phyloP scores from a whole-genome alignment of 2,113 vertebrate genomes.

The Pluvianellus socialis region DNA sequence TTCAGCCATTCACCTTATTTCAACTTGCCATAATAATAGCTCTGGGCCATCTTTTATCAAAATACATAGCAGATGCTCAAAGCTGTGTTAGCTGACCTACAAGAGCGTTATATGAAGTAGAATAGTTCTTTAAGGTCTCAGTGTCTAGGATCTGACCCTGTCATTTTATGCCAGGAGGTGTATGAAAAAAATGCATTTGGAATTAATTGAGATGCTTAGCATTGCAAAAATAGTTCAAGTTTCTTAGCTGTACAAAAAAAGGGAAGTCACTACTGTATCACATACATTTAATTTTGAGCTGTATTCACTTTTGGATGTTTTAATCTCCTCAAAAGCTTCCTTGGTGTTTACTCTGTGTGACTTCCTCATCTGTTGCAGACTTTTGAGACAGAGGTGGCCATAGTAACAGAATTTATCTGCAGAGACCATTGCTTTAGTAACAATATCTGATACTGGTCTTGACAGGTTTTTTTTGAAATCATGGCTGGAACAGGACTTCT shows the following conservation, averaged over 20 bases:
- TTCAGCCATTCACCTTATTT: neutral
- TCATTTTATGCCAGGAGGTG: neutral
- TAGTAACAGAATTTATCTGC: neutral
- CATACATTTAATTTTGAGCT: neutral
- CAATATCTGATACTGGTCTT: neutral
- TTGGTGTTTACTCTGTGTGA: neutral
- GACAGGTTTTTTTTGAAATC: neutral
- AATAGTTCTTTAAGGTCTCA: neutral
- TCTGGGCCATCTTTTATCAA: neutral
- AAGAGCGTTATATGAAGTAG: neutral
- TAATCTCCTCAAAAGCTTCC: neutral
- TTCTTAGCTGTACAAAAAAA: neutral
- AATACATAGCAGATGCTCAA: neutral
- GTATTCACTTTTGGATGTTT: neutral
- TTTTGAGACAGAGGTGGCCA: neutral
- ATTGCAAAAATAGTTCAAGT: neutral
- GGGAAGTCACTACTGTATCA: neutral
- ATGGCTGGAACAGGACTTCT: neutral
- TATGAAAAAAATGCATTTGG: neutral
- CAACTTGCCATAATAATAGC: neutral
- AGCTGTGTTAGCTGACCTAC: neutral
- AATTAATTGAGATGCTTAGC: neutral
- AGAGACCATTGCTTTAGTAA: neutral
- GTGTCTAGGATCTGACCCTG: neutral
- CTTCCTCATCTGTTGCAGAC: neutral